Evolutionary conservation across 2,888 invertebrate genomes (phyloP).

Genomic region (Eurytoma californica): DNA sequence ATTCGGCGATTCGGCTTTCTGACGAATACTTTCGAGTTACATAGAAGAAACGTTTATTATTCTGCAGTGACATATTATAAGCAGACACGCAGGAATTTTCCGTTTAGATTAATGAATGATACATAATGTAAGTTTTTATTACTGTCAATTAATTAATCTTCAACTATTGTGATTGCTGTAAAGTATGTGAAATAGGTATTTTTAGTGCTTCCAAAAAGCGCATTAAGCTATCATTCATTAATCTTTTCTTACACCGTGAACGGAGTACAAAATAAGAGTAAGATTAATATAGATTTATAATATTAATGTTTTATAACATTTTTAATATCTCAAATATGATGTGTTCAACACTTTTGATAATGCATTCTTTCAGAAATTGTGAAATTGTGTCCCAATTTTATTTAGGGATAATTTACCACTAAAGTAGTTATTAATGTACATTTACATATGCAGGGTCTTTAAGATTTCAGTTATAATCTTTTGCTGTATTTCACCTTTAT

Average conservation of each 20-base stretch:
- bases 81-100: too few relatives aligned
- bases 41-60: neutral
- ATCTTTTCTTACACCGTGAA: constrained; percentile 15
- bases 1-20: constrained; percentile 69
- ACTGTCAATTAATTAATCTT: constrained; percentile 13
- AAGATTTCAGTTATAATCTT: too few relatives aligned
- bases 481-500: neutral
- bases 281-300: constrained; percentile 3
- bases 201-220: constrained; percentile 41
- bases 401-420: too few relatives aligned
- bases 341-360: constrained; percentile 29
- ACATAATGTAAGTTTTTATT: too few relatives aligned
- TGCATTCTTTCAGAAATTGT: too few relatives aligned
- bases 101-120: too few relatives aligned
- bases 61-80: too few relatives aligned
- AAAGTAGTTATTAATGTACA: neutral
- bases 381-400: too few relatives aligned
- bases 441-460: constrained; percentile 3
- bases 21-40: constrained; percentile 58
- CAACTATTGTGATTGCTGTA: neutral
- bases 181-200: too few relatives aligned
- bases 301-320: constrained; percentile 15
- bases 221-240: constrained; percentile 10
- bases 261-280: constrained; percentile 46
- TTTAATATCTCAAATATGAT: constrained; percentile 17